Base-by-base conservation (phyloP, 2,888 invertebrate species). In the Clistopyga incitator region DNA sequence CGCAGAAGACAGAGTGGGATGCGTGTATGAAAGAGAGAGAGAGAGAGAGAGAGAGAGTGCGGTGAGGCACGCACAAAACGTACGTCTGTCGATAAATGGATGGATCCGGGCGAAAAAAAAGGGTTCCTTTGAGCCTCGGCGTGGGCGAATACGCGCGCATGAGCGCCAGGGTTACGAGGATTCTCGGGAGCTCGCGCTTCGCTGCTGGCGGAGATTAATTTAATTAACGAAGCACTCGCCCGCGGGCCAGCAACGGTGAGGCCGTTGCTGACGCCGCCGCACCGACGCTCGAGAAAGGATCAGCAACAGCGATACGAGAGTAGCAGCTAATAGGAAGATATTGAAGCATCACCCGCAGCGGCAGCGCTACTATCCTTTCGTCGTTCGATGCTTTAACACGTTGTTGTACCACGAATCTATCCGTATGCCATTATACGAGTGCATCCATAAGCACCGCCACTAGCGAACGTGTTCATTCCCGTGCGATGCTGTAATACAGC, bases 141-240 rank as follows among this genome's bases (percentile, higher is more conserved):
- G 20, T 42, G 52, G 20, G 76, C 59, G 52, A 56, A 68, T 45
- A 76, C 68, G 79, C 52, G 78, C 68, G 79, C 50, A 61, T 70
- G 78, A 79, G 78, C 77, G 78, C 75, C 81, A 78, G 81, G 65
- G 78, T 82, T 82, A 78, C 81, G 77, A 70, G 67, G 64, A 54
- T 78, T 23, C 65, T 77, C 76, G 56, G 54, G 23, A n/a, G 45
- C 29, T 38, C 64, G 59, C 82, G 81, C 68, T 80, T 76, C 79
- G 81, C 82, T 86, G 87, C 90, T 91, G 90, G 89, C 90, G 90
- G 91, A 92, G 64, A 64, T 64, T 64, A 64, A 64, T 64, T 92
- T 92, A 92, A 92, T 92, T 92, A 92, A 92, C 92, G 92, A 91
- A 92, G 90, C 91, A 89, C 90, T 90, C 90, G 90, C 90, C 90